Evolutionary conservation across 92 coral and sea anemone genomes (phyloP).

Genomic region (Zoanthus sociatus): DNA sequence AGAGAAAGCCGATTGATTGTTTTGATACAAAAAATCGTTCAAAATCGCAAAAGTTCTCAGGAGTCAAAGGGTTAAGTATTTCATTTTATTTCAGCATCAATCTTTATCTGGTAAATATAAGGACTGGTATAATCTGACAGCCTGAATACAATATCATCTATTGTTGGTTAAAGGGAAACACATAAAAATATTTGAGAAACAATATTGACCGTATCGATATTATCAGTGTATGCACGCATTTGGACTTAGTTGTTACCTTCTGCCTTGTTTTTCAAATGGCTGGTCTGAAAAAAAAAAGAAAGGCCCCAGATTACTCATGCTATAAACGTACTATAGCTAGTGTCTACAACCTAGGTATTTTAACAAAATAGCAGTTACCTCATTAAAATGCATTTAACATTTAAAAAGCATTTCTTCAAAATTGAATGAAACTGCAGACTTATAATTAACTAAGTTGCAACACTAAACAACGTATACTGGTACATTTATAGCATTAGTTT

Average conservation of each 20-base stretch:
- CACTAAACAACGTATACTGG: not conserved
- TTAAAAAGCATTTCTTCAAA: not conserved
- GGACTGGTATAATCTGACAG: not conserved
- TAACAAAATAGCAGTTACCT: not conserved
- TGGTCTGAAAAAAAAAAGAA: no score
- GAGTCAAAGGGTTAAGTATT: no score
- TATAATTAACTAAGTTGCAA: not conserved
- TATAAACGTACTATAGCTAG: not conserved
- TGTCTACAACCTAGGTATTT: not conserved
- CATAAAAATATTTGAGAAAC: not conserved
- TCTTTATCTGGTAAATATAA: not conserved
- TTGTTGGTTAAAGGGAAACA: not conserved
- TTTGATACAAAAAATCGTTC: no score
- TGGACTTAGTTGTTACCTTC: not conserved
- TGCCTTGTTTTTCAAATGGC: not conserved
- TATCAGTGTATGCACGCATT: not conserved
- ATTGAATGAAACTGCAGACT: not conserved
- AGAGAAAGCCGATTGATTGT: no score
- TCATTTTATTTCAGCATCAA: not conserved
- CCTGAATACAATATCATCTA: slow-evolving; percentile 2
- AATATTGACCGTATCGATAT: not conserved
- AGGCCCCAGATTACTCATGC: not conserved
- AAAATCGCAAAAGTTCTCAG: no score
- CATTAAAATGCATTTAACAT: not conserved
- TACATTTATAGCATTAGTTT: not conserved